phyloP scores from a whole-genome alignment of 1,140 invertebrate species.

The Aplysia californica region DNA sequence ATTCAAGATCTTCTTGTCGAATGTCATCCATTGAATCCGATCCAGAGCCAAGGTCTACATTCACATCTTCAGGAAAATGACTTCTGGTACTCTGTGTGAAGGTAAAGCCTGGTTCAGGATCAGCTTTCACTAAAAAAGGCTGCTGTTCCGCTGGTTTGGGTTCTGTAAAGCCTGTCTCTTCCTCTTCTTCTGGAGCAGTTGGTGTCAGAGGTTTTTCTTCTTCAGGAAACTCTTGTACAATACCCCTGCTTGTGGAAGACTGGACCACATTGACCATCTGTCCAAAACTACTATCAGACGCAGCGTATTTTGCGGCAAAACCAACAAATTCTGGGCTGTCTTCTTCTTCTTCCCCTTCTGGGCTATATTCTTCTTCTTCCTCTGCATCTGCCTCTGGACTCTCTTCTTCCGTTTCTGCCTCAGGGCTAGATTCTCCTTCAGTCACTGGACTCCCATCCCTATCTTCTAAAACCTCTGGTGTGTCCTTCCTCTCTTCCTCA shows the following conservation, averaged over 20 bases:
- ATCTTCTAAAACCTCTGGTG: slow-evolving; percentile 3
- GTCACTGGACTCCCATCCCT: too few relatives aligned
- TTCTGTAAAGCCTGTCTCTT: too few relatives aligned
- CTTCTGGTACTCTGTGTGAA: background rate
- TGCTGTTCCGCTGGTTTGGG: background rate
- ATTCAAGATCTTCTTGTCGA: slow-evolving; percentile 57
- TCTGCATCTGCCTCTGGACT: background rate
- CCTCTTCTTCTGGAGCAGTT: background rate
- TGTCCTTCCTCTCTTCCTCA: slow-evolving; percentile 24
- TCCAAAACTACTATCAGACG: too few relatives aligned
- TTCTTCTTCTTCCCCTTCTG: too few relatives aligned
- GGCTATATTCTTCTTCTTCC: background rate
- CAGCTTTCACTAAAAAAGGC: slow-evolving; percentile 7
- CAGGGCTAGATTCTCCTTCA: too few relatives aligned
- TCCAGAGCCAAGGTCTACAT: slow-evolving; percentile 10
- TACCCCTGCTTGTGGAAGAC: too few relatives aligned
- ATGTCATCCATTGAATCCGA: background rate
- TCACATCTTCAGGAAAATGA: background rate
- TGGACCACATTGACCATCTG: too few relatives aligned
- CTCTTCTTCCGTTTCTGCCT: background rate
- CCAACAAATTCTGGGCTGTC: too few relatives aligned
- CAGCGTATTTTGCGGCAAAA: too few relatives aligned
- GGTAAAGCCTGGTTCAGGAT: slow-evolving; percentile 24
- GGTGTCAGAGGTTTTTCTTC: background rate
- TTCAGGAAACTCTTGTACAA: background rate